phyloP scores from a whole-genome alignment of 2,888 invertebrate genomes.

The Opisthograptis luteolata region DNA sequence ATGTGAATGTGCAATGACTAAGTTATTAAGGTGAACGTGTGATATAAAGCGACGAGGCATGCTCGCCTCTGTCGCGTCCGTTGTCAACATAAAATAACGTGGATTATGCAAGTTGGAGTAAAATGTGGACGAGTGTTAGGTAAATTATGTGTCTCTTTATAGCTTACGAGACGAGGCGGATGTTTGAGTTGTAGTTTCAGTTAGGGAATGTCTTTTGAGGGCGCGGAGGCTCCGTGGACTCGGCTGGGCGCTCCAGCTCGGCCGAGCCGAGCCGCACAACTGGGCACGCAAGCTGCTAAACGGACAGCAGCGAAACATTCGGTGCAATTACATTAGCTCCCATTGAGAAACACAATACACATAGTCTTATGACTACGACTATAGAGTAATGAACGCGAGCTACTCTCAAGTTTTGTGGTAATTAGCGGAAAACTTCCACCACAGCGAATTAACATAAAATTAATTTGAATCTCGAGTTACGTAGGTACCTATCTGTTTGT shows the following conservation, averaged over 20 bases:
- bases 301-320: conserved; percentile 24
- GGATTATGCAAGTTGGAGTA: conserved; percentile 81
- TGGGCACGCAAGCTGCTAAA: conserved; percentile 1
- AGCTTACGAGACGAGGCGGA: conserved; percentile 37
- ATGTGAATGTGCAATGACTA: conserved; percentile 59
- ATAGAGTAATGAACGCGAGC: conserved; percentile 23
- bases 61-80: conserved; percentile 72
- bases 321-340: conserved; percentile 24
- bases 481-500: too few species aligned
- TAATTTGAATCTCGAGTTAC: conserved; percentile 7
- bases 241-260: neutral
- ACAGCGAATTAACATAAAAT: conserved; percentile 1
- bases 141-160: conserved; percentile 60
- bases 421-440: conserved; percentile 21
- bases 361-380: too few species aligned
- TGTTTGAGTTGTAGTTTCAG: conserved; percentile 42
- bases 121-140: conserved; percentile 78
- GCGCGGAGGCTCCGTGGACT: neutral
- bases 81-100: conserved; percentile 79
- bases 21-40: conserved; percentile 55
- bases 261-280: neutral
- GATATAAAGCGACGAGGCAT: conserved; percentile 59
- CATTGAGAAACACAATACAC: conserved; percentile 20
- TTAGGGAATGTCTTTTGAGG: conserved; percentile 31
- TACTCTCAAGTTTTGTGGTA: conserved; percentile 12